phyloP scores from a whole-genome alignment of 2,888 invertebrate genomes.

The Dione vanillae region DNA sequence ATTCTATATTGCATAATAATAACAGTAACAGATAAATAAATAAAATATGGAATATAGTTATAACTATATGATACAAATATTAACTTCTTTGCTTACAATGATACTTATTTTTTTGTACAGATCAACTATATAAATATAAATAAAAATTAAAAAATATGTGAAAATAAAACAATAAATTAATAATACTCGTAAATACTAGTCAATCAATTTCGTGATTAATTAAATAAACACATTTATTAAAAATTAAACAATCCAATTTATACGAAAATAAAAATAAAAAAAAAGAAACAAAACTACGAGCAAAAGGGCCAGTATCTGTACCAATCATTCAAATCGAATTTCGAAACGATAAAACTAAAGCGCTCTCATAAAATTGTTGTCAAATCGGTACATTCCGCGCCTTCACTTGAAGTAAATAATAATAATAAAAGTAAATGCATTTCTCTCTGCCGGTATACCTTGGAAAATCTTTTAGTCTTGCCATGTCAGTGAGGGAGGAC shows the following conservation, averaged over 20 bases:
- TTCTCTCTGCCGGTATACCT: conserved; percentile 61
- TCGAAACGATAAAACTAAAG: conserved; percentile 73
- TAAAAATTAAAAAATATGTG: too few species aligned
- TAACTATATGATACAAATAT: too few species aligned
- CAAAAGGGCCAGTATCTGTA: conserved; percentile 57
- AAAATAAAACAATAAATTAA: neutral
- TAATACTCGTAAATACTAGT: neutral
- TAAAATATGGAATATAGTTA: too few species aligned
- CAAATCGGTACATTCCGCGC: conserved; percentile 71
- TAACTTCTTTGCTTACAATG: too few species aligned
- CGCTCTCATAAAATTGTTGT: conserved; percentile 69
- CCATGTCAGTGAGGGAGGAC: conserved; percentile 59
- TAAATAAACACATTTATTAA: too few species aligned
- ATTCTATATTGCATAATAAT: too few species aligned
- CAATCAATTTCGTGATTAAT: too few species aligned
- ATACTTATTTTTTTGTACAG: too few species aligned
- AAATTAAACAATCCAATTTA: neutral
- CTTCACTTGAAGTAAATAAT: conserved; percentile 68
- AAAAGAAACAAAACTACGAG: conserved; percentile 30
- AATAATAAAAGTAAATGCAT: conserved; percentile 73
- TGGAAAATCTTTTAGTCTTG: conserved; percentile 67
- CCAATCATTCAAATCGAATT: conserved; percentile 77
- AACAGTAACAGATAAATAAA: too few species aligned
- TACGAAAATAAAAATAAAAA: neutral
- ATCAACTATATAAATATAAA: too few species aligned